phyloP scores from a whole-genome alignment of 1,140 invertebrate genomes.

The Epicauta chinensis region DNA sequence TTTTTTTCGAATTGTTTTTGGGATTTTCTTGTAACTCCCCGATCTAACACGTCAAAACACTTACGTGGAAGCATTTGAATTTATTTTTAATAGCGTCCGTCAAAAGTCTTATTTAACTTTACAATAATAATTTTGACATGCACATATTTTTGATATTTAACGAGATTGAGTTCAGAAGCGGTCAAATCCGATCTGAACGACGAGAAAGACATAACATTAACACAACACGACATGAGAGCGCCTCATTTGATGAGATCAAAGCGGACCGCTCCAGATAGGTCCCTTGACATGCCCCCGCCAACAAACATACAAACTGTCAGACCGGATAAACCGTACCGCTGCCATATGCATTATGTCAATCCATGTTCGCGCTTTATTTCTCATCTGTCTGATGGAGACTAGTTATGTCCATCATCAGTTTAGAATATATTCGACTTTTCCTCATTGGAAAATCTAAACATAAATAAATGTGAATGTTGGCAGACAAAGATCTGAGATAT shows the following conservation, averaged over 20 bases:
- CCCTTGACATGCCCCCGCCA: no score
- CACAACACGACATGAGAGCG: slow-evolving; percentile 35
- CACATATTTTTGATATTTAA: no score
- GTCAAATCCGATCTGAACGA: slow-evolving; percentile 23
- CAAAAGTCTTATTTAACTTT: no score
- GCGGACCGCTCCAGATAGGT: slow-evolving; percentile 10
- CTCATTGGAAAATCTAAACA: neutral
- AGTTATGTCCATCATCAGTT: slow-evolving; percentile 7
- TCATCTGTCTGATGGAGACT: neutral
- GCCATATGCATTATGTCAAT: slow-evolving; percentile 32
- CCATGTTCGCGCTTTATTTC: slow-evolving; percentile 26
- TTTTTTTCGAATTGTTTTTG: no score
- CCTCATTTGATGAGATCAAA: slow-evolving; percentile 39
- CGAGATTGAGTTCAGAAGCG: slow-evolving; percentile 23
- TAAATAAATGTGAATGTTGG: no score
- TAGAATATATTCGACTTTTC: no score
- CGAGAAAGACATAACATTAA: slow-evolving; percentile 35
- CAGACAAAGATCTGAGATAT: slow-evolving; percentile 8
- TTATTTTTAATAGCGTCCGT: no score
- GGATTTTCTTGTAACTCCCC: no score
- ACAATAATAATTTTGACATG: no score
- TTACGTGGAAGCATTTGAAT: no score
- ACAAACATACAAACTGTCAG: slow-evolving; percentile 19
- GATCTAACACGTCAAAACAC: no score
- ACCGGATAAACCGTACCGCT: slow-evolving; percentile 28